Base-by-base conservation (phyloP, 2,113 vertebrate species). In the Alosa alosa region DNA sequence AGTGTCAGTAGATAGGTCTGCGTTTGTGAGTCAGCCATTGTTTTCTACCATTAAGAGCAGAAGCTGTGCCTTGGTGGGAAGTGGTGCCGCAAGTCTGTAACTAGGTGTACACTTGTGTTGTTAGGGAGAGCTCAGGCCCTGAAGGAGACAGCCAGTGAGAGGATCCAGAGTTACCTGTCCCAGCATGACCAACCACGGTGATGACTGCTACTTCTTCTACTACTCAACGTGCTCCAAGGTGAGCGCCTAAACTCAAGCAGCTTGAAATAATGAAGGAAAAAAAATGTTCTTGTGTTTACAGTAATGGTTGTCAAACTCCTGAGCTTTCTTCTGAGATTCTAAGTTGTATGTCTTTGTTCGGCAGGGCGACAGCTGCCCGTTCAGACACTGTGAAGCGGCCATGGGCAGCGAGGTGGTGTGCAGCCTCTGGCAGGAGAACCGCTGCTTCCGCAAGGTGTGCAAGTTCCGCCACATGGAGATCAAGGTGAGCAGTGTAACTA, bases 121-220 rank as follows among this genome's bases (percentile, higher is more conserved):
- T 18, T 18, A 78, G 72, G 36, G 72, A 78, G 72, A 78, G 72
- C 72, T 39, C 3, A 36, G 72, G 36, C 72, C 72, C 72, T 78
- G 72, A 78, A 39, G 36, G 72, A 78, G 25, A 39, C 72, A 11
- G 36, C 72, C 72, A 78, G 72, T 39, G 25, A 78, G 72, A 39
- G 72, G 36, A 41, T 78, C 72, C 72, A 31, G 64, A 72, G 64
- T 15, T 4, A 85, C 85, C 87, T 84, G 87, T 83, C 41, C 85
- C 90, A 93, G 85, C 88, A 99, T 99, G 98, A 94, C 95, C 88
- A 96, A 95, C 89, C 93, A 97, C 93, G 96, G 97, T 92, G 96
- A 99, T 78, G 98, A 99, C 92, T 99, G 98, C 95, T 99, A 99
- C 92, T 99, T 99, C 92, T 99, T 92, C 88, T 99, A 97, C 94